Evolutionary conservation across 2,888 invertebrate genomes (phyloP).

Genomic region (Conus canariensis): DNA sequence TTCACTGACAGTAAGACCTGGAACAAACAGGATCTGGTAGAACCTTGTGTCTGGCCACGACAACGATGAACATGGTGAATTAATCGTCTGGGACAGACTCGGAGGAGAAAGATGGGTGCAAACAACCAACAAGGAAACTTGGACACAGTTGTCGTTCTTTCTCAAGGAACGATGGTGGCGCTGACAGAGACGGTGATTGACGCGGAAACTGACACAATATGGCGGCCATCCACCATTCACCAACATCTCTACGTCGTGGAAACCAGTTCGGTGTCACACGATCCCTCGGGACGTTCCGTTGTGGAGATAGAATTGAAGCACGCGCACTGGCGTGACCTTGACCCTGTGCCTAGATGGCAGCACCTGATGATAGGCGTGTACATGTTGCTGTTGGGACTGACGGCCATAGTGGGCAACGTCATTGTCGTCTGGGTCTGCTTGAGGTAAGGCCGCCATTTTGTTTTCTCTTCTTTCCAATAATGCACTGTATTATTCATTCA

Average conservation of each 20-base stretch:
- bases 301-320: slow-evolving; percentile 17
- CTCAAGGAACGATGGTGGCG: not conserved
- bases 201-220: not conserved
- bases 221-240: not conserved
- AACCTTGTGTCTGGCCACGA: no score
- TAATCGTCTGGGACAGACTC: no score
- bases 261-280: not conserved
- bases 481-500: no score
- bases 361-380: slow-evolving; percentile 40
- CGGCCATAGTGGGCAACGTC: slow-evolving; percentile 32
- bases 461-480: no score
- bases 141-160: not conserved
- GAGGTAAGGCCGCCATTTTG: slow-evolving; percentile 6
- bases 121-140: no score
- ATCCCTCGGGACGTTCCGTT: not conserved
- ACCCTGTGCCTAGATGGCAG: slow-evolving; percentile 11
- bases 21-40: no score
- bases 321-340: slow-evolving; percentile 34
- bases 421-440: slow-evolving; percentile 41
- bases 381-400: slow-evolving; percentile 14
- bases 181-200: not conserved
- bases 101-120: no score
- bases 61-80: no score
- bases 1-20: no score
- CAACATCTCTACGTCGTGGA: not conserved